Base-by-base conservation (phyloP, 2,888 invertebrate species). In the Chrysodeixis includens region DNA sequence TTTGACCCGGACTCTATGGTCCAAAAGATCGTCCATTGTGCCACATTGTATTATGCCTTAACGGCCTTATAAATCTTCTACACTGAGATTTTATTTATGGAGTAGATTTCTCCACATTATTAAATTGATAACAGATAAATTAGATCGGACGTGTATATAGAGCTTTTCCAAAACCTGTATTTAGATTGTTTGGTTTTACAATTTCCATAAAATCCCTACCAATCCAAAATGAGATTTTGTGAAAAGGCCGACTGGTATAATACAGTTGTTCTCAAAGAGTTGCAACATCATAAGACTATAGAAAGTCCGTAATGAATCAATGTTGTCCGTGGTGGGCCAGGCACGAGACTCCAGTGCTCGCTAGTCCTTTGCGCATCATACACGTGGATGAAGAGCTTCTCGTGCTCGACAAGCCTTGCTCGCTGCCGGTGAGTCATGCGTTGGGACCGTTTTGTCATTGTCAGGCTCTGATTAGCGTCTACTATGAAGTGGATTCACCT, bases 391-490 rank as follows among this genome's bases (percentile, higher is more conserved):
- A 97, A 86, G 97, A 98, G 90, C 95, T 98, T 88, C 96, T 98
- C 91, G 98, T 98, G 92, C 96, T 98, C 95, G 97, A 98, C 96
- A 98, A 98, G 96, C 98, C 98, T 88, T 97, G 97, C 92, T 98
- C 98, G 86, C 96, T 98, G 92, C 98, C 98, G 95, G 97, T 98
- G 96, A 97, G 97, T 96, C 90, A 74, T 81, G 77, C 80, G 86
- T 87, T 86, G 85, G 84, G 86, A 84, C 86, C 85, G 83, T 86
- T 86, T 86, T 85, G 66, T 79, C 76, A 75, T 66, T 69, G 88
- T 86, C 88, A 85, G 88, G 83, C 90, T 89, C 88, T 88, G 89
- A 83, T 58, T 52, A n/a, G 52, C 35, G 44, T 60, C 60, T 54
- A 69, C 69, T 53, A 26, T 59, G 44, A 58, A 66, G 32, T 9